A percentile compares a stretch with the other conserved stretches of the same genome.
Evolutionary conservation across 2,888 invertebrate genomes (phyloP).

Genomic region (Colostygia pectinataria): DNA sequence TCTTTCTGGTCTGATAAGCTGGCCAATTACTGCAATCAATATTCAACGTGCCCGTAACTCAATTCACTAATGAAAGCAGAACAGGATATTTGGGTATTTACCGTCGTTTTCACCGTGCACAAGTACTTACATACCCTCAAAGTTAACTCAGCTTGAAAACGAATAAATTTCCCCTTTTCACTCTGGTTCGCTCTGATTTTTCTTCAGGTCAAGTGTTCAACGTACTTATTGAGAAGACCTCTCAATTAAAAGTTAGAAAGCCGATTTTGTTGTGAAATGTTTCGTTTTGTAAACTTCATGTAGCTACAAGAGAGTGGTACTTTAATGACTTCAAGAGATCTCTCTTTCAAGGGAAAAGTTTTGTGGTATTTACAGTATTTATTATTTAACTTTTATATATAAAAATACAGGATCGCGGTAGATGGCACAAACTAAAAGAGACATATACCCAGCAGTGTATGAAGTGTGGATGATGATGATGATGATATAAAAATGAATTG

Average conservation of each 20-base stretch:
- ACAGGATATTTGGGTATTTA: slow-evolving; percentile 20
- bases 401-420: no score
- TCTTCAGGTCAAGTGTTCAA: slow-evolving; percentile 12
- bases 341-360: no score
- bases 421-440: no score
- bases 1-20: slow-evolving; percentile 1
- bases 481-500: no score
- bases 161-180: slow-evolving; percentile 16
- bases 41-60: slow-evolving; percentile 12
- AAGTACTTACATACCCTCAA: slow-evolving; percentile 13
- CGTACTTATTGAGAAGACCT: slow-evolving; percentile 14
- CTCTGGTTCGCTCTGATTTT: slow-evolving; percentile 14
- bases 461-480: no score
- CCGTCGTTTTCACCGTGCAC: slow-evolving; percentile 14
- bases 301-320: background rate
- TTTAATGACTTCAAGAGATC: slow-evolving; percentile 1
- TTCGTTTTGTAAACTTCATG: slow-evolving; percentile 7
- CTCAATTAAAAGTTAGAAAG: slow-evolving; percentile 24
- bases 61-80: slow-evolving; percentile 22
- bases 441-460: no score
- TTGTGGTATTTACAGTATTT: no score
- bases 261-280: slow-evolving; percentile 12
- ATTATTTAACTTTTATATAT: no score
- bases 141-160: slow-evolving; percentile 11
- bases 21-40: slow-evolving; percentile 18